Evolutionary conservation across 2,888 invertebrate genomes (phyloP).

Genomic region (Bursaphelenchus okinawaensis): DNA sequence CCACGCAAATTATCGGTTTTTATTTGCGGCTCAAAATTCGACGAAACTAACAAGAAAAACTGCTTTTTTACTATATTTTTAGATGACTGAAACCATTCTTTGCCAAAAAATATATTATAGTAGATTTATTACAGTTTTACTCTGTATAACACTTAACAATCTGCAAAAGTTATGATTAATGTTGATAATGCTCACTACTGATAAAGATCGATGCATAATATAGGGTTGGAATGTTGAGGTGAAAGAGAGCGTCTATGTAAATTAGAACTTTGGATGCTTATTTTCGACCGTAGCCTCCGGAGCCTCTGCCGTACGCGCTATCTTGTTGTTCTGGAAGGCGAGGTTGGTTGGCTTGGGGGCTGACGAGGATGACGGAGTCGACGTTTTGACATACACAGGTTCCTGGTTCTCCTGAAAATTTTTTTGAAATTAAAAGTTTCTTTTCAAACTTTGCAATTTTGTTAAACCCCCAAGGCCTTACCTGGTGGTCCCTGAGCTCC

Average conservation of each 20-base stretch:
- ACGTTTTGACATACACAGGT: slow-evolving; percentile 57
- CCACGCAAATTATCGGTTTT: too few species aligned
- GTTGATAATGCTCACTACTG: not conserved
- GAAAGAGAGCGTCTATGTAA: not conserved
- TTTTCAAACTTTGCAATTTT: not conserved
- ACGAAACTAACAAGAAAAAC: too few species aligned
- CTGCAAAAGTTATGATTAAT: too few species aligned
- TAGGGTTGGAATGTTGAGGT: too few species aligned
- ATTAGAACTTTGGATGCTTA: not conserved
- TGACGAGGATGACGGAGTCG: slow-evolving; percentile 54
- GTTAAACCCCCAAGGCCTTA: not conserved
- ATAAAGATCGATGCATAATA: not conserved
- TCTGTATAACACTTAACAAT: not conserved
- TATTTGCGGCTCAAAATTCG: too few species aligned
- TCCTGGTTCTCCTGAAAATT: slow-evolving; percentile 38
- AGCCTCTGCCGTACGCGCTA: not conserved
- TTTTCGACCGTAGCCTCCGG: slow-evolving; percentile 8
- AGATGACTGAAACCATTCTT: too few species aligned
- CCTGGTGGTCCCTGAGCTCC: slow-evolving; percentile 50
- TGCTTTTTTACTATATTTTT: too few species aligned
- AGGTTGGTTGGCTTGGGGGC: slow-evolving; percentile 50
- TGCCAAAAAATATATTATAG: too few species aligned
- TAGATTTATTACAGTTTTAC: too few species aligned
- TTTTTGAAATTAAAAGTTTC: not conserved
- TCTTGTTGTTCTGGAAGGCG: slow-evolving; percentile 36